A percentile compares a stretch with the other conserved stretches of the same genome.
Conservation (phyloP, 2,113 vertebrate genomes). For the Platanista minor region DNA sequence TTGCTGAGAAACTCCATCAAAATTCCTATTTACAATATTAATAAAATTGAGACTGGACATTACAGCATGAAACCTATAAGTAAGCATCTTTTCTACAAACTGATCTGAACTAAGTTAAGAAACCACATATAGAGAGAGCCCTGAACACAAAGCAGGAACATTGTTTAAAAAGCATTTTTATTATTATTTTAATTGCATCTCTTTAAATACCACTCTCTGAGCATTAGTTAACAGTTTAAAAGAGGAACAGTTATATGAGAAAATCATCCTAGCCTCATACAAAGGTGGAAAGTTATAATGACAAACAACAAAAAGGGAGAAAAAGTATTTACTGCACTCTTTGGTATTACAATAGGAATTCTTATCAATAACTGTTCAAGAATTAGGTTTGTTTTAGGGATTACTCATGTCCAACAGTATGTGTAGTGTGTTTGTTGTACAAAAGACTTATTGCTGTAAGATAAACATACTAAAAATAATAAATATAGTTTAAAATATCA, state of each 20-base stretch:
- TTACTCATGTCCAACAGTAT: background rate
- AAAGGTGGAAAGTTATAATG: background rate
- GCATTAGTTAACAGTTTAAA: background rate
- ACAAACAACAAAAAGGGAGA: background rate
- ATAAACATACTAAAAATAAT: background rate
- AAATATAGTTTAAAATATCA: background rate
- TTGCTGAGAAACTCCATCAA: slow-evolving; percentile 48
- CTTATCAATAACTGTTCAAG: background rate
- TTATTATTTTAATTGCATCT: background rate
- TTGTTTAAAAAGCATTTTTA: slow-evolving; percentile 24
- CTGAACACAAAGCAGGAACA: background rate
- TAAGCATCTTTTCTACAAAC: slow-evolving; percentile 32
- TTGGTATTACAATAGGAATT: background rate
- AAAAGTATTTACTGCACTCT: background rate
- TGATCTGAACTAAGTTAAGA: background rate
- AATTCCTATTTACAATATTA: slow-evolving; percentile 33
- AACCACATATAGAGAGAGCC: rapidly evolving
- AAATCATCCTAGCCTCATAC: background rate
- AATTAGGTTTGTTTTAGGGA: background rate
- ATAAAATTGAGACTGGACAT: slow-evolving; percentile 53
- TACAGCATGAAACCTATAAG: background rate
- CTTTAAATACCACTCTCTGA: background rate
- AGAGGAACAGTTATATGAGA: background rate
- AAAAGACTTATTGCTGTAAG: background rate
- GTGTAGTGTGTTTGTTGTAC: background rate